A percentile compares a stretch with the other conserved stretches of the same genome.
These are phyloP conservation scores for Beris morrisii DNA, from an alignment of 2,888 invertebrate genomes.

Conservation along the genomic window DNA sequence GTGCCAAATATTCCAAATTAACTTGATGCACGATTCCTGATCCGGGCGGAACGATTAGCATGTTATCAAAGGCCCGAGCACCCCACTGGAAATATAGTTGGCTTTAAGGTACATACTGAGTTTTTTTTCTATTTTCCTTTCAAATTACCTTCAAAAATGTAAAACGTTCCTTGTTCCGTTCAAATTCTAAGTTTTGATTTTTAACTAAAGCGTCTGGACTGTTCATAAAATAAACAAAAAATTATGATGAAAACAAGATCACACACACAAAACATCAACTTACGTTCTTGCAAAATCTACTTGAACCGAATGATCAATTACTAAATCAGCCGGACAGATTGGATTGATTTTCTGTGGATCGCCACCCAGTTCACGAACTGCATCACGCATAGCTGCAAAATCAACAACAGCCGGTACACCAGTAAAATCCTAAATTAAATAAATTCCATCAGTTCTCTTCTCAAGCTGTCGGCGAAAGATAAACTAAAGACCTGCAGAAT, in stretches of 20 bases:
- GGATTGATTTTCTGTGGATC: slow-evolving; percentile 95
- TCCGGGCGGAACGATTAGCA: slow-evolving; percentile 97
- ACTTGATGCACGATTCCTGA: slow-evolving; percentile 99
- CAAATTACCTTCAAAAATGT: slow-evolving; percentile 83
- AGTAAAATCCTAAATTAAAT: slow-evolving; percentile 74
- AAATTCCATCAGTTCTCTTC: neutral
- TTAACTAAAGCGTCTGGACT: slow-evolving; percentile 85
- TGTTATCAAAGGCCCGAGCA: slow-evolving; percentile 90
- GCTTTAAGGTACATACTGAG: neutral
- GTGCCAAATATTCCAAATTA: slow-evolving; percentile 90
- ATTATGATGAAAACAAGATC: neutral
- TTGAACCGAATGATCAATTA: slow-evolving; percentile 98
- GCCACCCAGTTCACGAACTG: slow-evolving; percentile 82
- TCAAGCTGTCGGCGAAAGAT: neutral
- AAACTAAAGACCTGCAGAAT: slow-evolving; percentile 79
- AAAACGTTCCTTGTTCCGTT: slow-evolving; percentile 93
- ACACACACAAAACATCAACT: slow-evolving; percentile 39
- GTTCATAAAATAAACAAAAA: slow-evolving; percentile 16
- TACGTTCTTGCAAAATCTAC: slow-evolving; percentile 86
- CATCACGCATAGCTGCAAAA: slow-evolving; percentile 98
- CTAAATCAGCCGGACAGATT: slow-evolving; percentile 94
- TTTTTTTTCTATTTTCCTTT: neutral
- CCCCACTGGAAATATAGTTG: slow-evolving; percentile 76
- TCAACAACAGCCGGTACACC: slow-evolving; percentile 99
- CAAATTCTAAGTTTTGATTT: slow-evolving; percentile 94